Conservation (phyloP, 2,888 invertebrate genomes). For the Cylindroiulus punctatus region DNA sequence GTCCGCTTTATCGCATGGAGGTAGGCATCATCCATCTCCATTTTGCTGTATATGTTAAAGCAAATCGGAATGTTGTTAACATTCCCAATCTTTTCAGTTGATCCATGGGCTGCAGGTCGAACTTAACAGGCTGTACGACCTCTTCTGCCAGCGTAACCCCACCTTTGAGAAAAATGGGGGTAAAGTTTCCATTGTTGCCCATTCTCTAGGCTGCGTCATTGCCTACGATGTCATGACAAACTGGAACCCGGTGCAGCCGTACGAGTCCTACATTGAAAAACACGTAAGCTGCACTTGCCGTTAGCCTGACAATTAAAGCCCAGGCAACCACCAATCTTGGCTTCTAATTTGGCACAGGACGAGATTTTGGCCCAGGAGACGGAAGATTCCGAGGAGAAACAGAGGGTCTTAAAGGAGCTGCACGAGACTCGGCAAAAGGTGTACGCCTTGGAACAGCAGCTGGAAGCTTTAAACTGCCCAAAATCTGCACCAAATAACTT, state of each 20-base stretch:
- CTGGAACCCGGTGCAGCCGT: slow-evolving; percentile 68
- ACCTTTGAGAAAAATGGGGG: slow-evolving; percentile 72
- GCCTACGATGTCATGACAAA: slow-evolving; percentile 76
- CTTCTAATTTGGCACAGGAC: background rate
- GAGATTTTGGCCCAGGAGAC: background rate
- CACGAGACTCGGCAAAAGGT: slow-evolving; percentile 9
- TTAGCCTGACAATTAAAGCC: background rate
- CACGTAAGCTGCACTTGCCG: background rate
- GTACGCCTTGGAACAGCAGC: slow-evolving; percentile 32
- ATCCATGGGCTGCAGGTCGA: slow-evolving; percentile 73
- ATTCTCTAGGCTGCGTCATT: slow-evolving; percentile 77
- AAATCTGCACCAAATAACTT: slow-evolving; percentile 15
- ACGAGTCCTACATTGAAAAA: slow-evolving; percentile 42
- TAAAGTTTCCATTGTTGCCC: slow-evolving; percentile 75
- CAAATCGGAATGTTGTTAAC: background rate
- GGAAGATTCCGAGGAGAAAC: slow-evolving; percentile 3
- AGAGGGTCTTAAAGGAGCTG: background rate
- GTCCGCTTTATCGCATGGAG: slow-evolving; percentile 76
- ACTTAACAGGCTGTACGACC: slow-evolving; percentile 73
- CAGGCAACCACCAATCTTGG: background rate
- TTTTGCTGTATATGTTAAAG: background rate
- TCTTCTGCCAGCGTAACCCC: slow-evolving; percentile 75
- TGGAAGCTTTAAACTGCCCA: background rate
- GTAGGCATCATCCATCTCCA: slow-evolving; percentile 61
- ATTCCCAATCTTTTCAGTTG: slow-evolving; percentile 66